phyloP scores from a whole-genome alignment of 2,113 vertebrate species.

The Bufo gargarizans region DNA sequence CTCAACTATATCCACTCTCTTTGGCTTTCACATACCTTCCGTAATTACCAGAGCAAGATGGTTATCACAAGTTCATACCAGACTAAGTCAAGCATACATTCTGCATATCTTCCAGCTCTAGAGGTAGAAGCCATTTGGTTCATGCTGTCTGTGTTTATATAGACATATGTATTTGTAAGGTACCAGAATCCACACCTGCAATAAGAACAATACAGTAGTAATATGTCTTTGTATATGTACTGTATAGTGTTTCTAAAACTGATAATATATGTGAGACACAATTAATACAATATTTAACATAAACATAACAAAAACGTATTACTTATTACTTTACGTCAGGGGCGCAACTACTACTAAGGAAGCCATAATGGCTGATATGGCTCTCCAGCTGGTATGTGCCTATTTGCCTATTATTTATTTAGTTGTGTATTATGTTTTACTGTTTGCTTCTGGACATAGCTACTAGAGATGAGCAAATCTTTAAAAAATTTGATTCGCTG shows the following conservation, averaged over 20 bases:
- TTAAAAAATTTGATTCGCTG: too few relatives aligned
- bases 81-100: constrained; percentile 18
- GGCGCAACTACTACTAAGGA: too few relatives aligned
- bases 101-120: constrained; percentile 1
- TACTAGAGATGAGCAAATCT: too few relatives aligned
- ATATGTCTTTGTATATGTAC: too few relatives aligned
- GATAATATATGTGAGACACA: neutral
- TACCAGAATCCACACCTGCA: neutral
- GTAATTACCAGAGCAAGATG: constrained; percentile 22
- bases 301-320: neutral
- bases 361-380: too few relatives aligned
- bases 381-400: too few relatives aligned
- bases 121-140: neutral
- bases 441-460: too few relatives aligned
- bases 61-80: constrained; percentile 43
- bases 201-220: neutral
- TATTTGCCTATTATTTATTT: too few relatives aligned
- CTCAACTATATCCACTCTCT: neutral
- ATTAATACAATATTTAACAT: neutral
- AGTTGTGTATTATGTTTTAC: too few relatives aligned
- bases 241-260: too few relatives aligned
- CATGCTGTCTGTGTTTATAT: constrained; percentile 16
- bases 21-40: neutral
- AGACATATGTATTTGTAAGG: constrained; percentile 12
- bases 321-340: too few relatives aligned